Evolutionary conservation across 2,888 invertebrate species (phyloP), one percentile per base, ranked within the genome.

Genomic region (Tethea ocularis): DNA sequence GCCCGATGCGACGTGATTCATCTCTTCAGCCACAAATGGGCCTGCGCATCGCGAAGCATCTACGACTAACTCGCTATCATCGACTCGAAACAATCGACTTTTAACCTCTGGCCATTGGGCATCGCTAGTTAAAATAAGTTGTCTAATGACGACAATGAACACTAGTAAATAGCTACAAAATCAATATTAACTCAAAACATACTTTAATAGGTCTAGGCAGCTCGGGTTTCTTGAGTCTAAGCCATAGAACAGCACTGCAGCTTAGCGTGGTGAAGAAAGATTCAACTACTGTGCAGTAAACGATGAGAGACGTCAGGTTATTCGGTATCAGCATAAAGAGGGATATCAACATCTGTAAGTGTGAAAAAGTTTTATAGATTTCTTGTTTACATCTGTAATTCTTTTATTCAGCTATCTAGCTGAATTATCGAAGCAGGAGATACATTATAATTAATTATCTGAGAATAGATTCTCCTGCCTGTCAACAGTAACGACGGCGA

Each of bases 241-340:
- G 93, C 94, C 96, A 97, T 29, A 98, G 87, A 64, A 98, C 95
- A 1, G 97, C 98, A 63, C 96, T 95, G 53, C 98, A 97, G 46
- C 98, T 97, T 36, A 98, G 85, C 83, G 97, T 97, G 55, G 98
- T 97, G 89, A 98, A 98, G 84, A 97, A 96, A 24, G 98, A 97
- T 87, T 98, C 98, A 52, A 98, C 98, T 75, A 98, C 97, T 59
- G 97, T 97, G 77, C 97, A 96, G 84, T 98, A 98, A 2, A 98
- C 98, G 74, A 98, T 98, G 57, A 98, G 93, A 26, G 96, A 95
- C 75, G 97, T 96, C 57, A 98, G 95, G 88, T 98, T 96, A 80
- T 96, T 96, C 6, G 97, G 96, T 61, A 96, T 95, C 74, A 98
- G 88, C 97, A 98, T 98, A 58, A 97, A 82, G 62, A 98, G 89